Evolutionary conservation across 2,888 invertebrate genomes (phyloP).

Genomic region (Agelastica alni): DNA sequence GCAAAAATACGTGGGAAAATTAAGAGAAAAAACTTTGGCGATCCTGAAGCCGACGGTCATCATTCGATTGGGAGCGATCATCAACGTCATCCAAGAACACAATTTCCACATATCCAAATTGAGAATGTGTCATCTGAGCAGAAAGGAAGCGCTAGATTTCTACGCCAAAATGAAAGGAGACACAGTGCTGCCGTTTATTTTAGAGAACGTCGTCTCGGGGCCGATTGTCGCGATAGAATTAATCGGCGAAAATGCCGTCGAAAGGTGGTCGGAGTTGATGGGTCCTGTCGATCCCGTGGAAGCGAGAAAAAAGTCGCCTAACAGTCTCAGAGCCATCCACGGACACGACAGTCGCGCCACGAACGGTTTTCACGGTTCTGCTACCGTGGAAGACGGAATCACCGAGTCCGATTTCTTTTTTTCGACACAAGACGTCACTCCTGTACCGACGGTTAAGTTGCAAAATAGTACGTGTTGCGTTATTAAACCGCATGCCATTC

Average conservation of each 20-base stretch:
- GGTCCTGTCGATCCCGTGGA: conserved; percentile 67
- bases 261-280: conserved; percentile 62
- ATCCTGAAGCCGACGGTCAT: conserved; percentile 77
- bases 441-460: conserved; percentile 61
- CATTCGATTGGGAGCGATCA: conserved; percentile 72
- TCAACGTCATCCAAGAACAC: conserved; percentile 67
- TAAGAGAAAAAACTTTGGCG: conserved; percentile 73
- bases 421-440: conserved; percentile 49
- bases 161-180: conserved; percentile 64
- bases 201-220: conserved; percentile 70
- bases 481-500: conserved; percentile 88
- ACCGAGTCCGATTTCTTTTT: conserved; percentile 66
- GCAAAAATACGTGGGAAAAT: conserved; percentile 64
- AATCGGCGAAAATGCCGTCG: conserved; percentile 71
- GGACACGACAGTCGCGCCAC: conserved; percentile 69
- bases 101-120: conserved; percentile 61
- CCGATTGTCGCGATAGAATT: conserved; percentile 74
- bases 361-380: conserved; percentile 73
- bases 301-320: conserved; percentile 61
- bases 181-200: conserved; percentile 66
- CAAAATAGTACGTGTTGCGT: conserved; percentile 78
- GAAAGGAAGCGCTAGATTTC: conserved; percentile 66
- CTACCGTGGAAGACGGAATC: conserved; percentile 62
- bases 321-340: conserved; percentile 67
- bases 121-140: conserved; percentile 70